These are phyloP conservation scores for Lytechinus variegatus DNA, from an alignment of 35 echinoderm and acorn worm species.

Conservation along the genomic window DNA sequence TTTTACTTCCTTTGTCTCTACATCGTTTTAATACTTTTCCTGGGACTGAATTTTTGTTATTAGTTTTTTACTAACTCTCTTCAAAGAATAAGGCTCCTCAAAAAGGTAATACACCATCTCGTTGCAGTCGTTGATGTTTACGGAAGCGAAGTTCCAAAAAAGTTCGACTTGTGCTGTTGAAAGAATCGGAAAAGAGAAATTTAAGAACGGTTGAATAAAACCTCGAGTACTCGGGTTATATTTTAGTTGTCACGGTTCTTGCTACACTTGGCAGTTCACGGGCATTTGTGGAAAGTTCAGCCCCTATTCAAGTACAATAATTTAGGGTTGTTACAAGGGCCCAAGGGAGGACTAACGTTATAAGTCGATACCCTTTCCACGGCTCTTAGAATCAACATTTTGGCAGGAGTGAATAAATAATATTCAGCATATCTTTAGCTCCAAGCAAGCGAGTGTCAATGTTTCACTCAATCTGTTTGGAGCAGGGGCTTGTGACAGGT, in stretches of 20 bases:
- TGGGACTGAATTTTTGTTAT: too few species aligned
- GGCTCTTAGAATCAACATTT: constrained; percentile 4
- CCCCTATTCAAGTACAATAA: neutral
- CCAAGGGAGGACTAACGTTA: neutral
- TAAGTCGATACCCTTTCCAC: neutral
- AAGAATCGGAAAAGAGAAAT: neutral
- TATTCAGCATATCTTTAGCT: neutral
- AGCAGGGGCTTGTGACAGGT: neutral
- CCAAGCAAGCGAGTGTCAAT: constrained; percentile 8
- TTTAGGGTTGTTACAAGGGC: neutral
- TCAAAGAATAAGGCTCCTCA: too few species aligned
- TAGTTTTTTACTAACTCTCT: too few species aligned
- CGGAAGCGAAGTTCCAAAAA: neutral
- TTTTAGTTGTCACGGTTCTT: constrained; percentile 11
- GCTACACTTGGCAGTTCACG: neutral
- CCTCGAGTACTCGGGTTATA: neutral
- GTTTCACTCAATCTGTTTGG: neutral
- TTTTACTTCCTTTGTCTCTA: too few species aligned
- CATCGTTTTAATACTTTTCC: too few species aligned
- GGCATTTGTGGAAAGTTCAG: constrained; percentile 4
- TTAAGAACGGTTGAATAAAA: neutral
- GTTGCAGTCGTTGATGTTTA: neutral
- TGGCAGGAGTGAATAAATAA: constrained; percentile 18
- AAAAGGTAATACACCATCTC: too few species aligned
- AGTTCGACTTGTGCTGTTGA: neutral